phyloP scores from a whole-genome alignment of 2,797 vertebrate genomes.

The Phoeniculus purpureus region DNA sequence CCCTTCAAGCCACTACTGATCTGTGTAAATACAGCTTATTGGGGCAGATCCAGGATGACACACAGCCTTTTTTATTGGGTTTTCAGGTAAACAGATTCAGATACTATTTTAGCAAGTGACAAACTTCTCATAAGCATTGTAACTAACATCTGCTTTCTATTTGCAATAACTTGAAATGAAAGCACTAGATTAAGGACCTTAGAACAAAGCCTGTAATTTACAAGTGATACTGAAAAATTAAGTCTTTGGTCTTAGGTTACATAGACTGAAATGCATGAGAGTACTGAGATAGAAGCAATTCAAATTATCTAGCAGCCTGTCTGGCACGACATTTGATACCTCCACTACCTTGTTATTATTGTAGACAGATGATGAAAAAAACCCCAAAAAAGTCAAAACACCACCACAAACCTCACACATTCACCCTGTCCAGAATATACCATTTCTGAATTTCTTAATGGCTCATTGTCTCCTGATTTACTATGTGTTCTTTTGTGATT shows the following conservation, averaged over 20 bases:
- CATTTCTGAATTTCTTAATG: not conserved
- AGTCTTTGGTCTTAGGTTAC: not conserved
- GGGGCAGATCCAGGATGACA: fast-evolving
- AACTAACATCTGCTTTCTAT: not conserved
- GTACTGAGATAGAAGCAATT: not conserved
- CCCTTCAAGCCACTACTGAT: too few species aligned
- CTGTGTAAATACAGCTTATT: not conserved
- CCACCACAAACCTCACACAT: too few species aligned
- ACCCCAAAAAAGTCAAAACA: too few species aligned
- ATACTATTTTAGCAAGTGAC: not conserved
- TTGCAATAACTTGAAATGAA: not conserved
- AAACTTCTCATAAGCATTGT: not conserved
- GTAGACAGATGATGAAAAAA: not conserved
- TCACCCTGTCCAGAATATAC: not conserved
- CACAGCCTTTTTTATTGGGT: not conserved
- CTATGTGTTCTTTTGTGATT: not conserved
- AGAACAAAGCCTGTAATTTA: not conserved
- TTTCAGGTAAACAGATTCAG: not conserved
- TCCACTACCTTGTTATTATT: not conserved
- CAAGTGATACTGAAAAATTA: not conserved
- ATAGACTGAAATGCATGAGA: not conserved
- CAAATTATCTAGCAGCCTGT: not conserved
- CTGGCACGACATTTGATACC: not conserved
- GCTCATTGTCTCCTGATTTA: not conserved
- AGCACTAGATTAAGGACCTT: not conserved